Evolutionary conservation across 2,888 invertebrate genomes (phyloP).

Genomic region (Rhynchonema sp.): DNA sequence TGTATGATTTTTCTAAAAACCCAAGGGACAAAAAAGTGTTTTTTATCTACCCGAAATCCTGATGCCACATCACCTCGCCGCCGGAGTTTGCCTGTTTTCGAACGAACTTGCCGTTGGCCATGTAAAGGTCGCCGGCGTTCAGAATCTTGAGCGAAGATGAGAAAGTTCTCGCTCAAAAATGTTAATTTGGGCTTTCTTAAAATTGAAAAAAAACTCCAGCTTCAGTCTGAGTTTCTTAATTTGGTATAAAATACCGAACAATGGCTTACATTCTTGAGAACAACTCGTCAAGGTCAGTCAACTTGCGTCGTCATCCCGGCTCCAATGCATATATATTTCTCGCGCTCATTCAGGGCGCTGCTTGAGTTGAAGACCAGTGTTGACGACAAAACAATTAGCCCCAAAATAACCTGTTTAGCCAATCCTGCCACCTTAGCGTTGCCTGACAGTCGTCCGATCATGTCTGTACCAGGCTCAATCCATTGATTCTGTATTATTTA

Average conservation of each 20-base stretch:
- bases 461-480: not conserved
- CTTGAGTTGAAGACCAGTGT: too few relatives aligned
- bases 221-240: too few relatives aligned
- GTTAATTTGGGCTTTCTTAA: not conserved
- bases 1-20: too few relatives aligned
- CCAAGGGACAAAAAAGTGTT: too few relatives aligned
- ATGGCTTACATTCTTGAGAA: too few relatives aligned
- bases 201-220: too few relatives aligned
- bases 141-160: not conserved
- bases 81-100: not conserved
- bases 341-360: too few relatives aligned
- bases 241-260: too few relatives aligned
- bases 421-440: not conserved
- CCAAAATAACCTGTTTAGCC: not conserved
- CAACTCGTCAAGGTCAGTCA: too few relatives aligned
- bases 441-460: not conserved
- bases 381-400: too few relatives aligned
- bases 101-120: not conserved
- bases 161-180: not conserved
- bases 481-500: not conserved
- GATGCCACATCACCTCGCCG: not conserved
- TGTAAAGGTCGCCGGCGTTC: not conserved
- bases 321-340: too few relatives aligned
- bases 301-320: too few relatives aligned
- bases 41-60: constrained; percentile 1